These are phyloP conservation scores for Lithophane socia DNA, from an alignment of 2,888 invertebrate genomes.

Conservation along the genomic window DNA sequence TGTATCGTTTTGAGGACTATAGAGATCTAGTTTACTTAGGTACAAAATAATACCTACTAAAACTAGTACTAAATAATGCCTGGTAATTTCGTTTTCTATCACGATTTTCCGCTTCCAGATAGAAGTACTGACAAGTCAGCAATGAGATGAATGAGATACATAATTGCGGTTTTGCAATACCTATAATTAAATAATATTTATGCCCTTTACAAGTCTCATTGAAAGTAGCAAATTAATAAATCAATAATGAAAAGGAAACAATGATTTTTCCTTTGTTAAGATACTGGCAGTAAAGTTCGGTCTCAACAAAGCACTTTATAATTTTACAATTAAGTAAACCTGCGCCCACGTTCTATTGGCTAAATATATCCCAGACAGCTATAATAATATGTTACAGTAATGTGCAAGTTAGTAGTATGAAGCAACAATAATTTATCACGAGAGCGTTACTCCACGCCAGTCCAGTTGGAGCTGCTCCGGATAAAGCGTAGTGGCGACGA, in stretches of 20 bases:
- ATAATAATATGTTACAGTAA: conserved; percentile 37
- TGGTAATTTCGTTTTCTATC: not conserved
- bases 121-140: not conserved
- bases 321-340: not conserved
- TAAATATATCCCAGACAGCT: conserved; percentile 23
- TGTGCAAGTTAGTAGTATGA: conserved; percentile 32
- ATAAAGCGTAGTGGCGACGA: conserved; percentile 64
- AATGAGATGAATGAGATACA: not conserved
- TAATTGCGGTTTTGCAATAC: not conserved
- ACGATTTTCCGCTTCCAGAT: not conserved
- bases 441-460: conserved; percentile 47
- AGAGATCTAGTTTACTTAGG: not conserved
- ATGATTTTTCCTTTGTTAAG: not conserved
- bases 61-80: too few species aligned
- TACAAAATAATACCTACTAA: not conserved
- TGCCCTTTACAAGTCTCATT: conserved; percentile 3
- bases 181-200: not conserved
- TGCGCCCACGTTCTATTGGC: not conserved
- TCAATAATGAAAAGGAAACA: conserved; percentile 3
- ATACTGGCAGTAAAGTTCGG: not conserved
- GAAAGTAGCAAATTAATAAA: not conserved
- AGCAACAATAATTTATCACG: conserved; percentile 50
- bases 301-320: not conserved
- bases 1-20: conserved; percentile 21
- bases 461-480: conserved; percentile 50